Percentiles rank a stretch among this genome's conserved stretches.
Evolutionary conservation across 2,797 vertebrate species (phyloP).

Genomic region (Paratrypauchen microcephalus): DNA sequence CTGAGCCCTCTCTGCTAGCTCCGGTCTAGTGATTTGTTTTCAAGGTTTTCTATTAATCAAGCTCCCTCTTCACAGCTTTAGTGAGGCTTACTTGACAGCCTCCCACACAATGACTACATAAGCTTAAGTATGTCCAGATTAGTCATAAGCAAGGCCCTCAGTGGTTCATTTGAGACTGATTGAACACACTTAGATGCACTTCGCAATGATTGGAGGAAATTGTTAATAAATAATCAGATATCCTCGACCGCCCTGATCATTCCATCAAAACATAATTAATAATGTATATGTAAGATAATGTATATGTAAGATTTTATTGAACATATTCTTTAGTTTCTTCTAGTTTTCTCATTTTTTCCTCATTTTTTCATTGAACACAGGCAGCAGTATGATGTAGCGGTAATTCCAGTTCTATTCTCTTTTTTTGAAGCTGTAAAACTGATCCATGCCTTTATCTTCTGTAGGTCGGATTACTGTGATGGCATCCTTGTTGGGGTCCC

Average conservation of each 20-base stretch:
- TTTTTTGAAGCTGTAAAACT: too few species aligned
- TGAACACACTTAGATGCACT: constrained; percentile 12
- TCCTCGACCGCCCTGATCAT: not conserved
- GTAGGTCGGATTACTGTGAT: too few species aligned
- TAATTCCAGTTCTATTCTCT: too few species aligned
- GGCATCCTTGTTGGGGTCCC: too few species aligned
- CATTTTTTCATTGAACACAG: too few species aligned
- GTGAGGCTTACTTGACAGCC: constrained; percentile 33
- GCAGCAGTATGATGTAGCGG: too few species aligned
- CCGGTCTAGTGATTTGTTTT: constrained; percentile 19
- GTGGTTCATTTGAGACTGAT: constrained; percentile 4
- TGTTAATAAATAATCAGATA: not conserved
- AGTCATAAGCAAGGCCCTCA: constrained; percentile 21
- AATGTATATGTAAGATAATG: too few species aligned
- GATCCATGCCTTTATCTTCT: too few species aligned
- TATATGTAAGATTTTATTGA: too few species aligned
- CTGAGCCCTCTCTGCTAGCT: constrained; percentile 11
- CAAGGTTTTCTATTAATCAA: constrained; percentile 39
- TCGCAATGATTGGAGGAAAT: not conserved
- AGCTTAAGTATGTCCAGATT: constrained; percentile 26
- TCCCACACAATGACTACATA: constrained; percentile 29
- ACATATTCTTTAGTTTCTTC: too few species aligned
- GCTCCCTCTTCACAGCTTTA: constrained; percentile 21
- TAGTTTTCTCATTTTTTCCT: too few species aligned
- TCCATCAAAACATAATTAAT: too few species aligned